A percentile compares a stretch with the other conserved stretches of the same genome.
phyloP scores from a whole-genome alignment of 2,888 invertebrate genomes.

The Euclidia mi region DNA sequence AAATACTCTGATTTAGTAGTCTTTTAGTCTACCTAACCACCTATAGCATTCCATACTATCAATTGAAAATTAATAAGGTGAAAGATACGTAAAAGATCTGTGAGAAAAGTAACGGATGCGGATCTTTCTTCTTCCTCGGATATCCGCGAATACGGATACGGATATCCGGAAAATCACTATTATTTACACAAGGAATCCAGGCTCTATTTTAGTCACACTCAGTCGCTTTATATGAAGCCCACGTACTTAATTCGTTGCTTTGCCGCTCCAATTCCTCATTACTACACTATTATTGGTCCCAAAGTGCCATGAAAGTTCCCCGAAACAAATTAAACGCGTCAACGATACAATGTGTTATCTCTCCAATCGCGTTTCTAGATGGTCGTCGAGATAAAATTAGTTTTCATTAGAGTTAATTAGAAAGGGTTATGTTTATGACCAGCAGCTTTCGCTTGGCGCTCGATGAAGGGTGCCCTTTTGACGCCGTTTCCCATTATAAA shows the following conservation, averaged over 20 bases:
- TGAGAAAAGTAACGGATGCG: too few species aligned
- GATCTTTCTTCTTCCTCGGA: too few species aligned
- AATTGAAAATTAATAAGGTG: too few species aligned
- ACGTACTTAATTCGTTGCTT: slow-evolving; percentile 6
- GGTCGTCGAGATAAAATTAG: slow-evolving; percentile 56
- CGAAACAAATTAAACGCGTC: slow-evolving; percentile 37
- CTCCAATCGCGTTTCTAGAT: slow-evolving; percentile 39
- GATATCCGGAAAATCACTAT: too few species aligned
- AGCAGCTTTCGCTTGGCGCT: slow-evolving; percentile 9
- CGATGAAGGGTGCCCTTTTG: background rate
- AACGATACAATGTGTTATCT: slow-evolving; percentile 47
- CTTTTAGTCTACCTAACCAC: too few species aligned
- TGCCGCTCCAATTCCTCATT: slow-evolving; percentile 3
- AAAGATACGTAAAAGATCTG: too few species aligned
- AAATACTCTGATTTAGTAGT: too few species aligned
- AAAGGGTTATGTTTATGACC: slow-evolving; percentile 47
- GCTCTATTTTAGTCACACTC: background rate
- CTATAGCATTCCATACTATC: too few species aligned
- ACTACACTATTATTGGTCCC: slow-evolving; percentile 12
- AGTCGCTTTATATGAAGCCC: background rate
- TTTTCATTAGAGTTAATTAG: slow-evolving; percentile 58
- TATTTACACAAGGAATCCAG: too few species aligned
- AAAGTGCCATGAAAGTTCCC: slow-evolving; percentile 10
- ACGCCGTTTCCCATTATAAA: background rate
- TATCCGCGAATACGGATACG: too few species aligned